phyloP scores from a whole-genome alignment of 2,113 vertebrate species.

The Campylomormyrus tamandua region DNA sequence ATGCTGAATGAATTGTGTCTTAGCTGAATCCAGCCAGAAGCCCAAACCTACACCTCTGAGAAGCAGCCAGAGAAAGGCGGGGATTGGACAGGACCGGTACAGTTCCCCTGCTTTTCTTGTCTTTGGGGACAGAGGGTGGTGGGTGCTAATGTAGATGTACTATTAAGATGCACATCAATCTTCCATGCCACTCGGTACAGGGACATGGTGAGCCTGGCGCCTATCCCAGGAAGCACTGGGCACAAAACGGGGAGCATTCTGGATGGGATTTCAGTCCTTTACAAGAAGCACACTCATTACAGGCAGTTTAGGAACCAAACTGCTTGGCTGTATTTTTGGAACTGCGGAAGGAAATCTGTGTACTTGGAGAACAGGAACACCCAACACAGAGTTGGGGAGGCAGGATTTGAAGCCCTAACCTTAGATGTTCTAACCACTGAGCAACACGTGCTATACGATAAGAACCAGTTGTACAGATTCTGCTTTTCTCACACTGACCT shows the following conservation, averaged over 20 bases:
- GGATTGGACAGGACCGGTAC: constrained; percentile 39
- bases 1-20: not conserved
- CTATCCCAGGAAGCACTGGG: not conserved
- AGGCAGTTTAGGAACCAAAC: not conserved
- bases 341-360: not conserved
- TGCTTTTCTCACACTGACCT: not conserved
- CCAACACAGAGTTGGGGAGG: not conserved
- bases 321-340: not conserved
- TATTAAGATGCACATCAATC: not conserved
- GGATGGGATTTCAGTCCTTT: not conserved
- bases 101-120: not conserved
- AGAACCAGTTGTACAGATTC: not conserved
- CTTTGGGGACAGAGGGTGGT: too few relatives aligned
- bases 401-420: not conserved
- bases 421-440: not conserved
- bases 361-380: not conserved
- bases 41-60: constrained; percentile 27
- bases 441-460: not conserved
- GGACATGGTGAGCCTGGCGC: not conserved
- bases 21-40: constrained; percentile 38
- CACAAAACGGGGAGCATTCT: not conserved
- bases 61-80: constrained; percentile 30
- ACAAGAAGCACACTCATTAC: not conserved
- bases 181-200: not conserved
- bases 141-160: not conserved